Percentiles rank a stretch among this genome's conserved stretches.
Conservation (phyloP, 2,888 invertebrate genomes). For the Taphrorychus bicolor region DNA sequence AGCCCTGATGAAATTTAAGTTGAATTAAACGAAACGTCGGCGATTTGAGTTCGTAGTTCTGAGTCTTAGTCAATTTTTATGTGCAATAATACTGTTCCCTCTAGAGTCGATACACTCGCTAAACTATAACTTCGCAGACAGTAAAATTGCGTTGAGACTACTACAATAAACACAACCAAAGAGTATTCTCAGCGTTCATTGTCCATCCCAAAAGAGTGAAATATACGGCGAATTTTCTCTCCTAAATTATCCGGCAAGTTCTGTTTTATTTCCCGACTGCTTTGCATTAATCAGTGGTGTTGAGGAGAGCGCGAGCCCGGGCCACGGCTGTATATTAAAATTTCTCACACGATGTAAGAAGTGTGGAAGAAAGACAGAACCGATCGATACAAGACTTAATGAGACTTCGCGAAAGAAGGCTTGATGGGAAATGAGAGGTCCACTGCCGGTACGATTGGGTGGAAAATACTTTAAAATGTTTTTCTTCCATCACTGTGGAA, state of each 20-base stretch:
- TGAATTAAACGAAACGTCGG: too few relatives aligned
- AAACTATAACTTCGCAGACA: background rate
- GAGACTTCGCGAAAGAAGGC: slow-evolving; percentile 59
- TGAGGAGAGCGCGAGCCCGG: slow-evolving; percentile 43
- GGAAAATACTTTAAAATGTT: slow-evolving; percentile 21
- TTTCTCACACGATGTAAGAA: slow-evolving; percentile 58
- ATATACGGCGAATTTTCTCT: slow-evolving; percentile 37
- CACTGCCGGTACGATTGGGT: slow-evolving; percentile 39
- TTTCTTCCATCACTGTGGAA: background rate
- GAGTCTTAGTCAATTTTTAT: too few relatives aligned
- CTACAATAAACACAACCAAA: background rate
- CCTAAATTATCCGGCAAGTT: slow-evolving; percentile 41
- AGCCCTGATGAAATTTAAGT: too few relatives aligned
- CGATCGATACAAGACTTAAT: slow-evolving; percentile 58
- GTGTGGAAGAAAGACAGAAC: slow-evolving; percentile 56
- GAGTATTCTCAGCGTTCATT: background rate
- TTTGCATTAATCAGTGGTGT: slow-evolving; percentile 58
- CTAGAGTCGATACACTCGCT: background rate
- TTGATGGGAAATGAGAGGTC: slow-evolving; percentile 54
- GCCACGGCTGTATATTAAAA: slow-evolving; percentile 58
- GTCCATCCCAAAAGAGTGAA: slow-evolving; percentile 4
- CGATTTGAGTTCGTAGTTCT: too few relatives aligned
- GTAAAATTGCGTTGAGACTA: background rate
- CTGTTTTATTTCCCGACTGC: slow-evolving; percentile 46
- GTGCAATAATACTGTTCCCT: too few relatives aligned